Percentiles rank a stretch among this genome's conserved stretches.
These are phyloP conservation scores for Barnardius zonarius DNA, from an alignment of 2,113 vertebrate species.

Conservation along the genomic window DNA sequence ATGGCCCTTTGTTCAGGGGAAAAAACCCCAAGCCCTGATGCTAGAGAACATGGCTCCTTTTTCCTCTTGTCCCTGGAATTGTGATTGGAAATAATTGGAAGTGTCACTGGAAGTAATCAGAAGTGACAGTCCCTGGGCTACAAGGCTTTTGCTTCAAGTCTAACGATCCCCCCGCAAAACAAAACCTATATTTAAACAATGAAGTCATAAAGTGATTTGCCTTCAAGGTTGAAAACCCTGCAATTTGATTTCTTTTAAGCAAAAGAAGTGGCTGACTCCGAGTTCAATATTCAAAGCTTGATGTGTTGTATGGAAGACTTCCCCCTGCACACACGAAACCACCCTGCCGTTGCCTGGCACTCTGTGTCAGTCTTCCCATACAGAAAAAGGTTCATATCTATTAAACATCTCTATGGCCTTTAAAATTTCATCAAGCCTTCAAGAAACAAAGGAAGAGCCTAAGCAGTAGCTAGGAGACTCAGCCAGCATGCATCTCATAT, in stretches of 20 bases:
- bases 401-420: neutral
- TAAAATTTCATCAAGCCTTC: neutral
- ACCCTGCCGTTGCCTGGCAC: neutral
- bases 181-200: slow-evolving; percentile 78
- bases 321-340: neutral
- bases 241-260: neutral
- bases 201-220: slow-evolving; percentile 74
- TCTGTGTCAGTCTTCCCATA: neutral
- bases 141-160: slow-evolving; percentile 69
- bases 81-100: slow-evolving; percentile 79
- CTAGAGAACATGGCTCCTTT: neutral
- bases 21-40: neutral
- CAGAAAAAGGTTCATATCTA: neutral
- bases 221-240: slow-evolving; percentile 64
- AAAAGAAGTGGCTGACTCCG: neutral
- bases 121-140: slow-evolving; percentile 77
- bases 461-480: neutral
- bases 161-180: slow-evolving; percentile 60
- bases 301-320: neutral
- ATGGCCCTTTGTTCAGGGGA: neutral
- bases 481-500: neutral
- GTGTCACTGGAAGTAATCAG: slow-evolving; percentile 79
- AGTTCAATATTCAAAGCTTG: neutral
- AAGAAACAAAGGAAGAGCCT: neutral
- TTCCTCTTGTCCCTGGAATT: slow-evolving; percentile 68